Conservation (phyloP, 2,888 invertebrate genomes). For the Dryobotodes eremita region DNA sequence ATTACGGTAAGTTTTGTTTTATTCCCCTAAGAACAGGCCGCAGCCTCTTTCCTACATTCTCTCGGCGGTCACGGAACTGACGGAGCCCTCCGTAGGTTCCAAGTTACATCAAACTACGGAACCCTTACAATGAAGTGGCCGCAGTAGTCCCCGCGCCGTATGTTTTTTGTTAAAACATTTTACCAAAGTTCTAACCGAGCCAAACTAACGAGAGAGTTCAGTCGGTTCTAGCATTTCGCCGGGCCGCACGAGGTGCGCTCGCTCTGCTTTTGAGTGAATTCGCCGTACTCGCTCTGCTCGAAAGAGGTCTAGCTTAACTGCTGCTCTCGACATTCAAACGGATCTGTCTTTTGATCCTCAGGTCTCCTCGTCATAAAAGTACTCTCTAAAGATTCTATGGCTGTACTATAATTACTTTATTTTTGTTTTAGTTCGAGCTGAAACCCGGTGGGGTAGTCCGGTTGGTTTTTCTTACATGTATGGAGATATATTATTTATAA, state of each 20-base stretch:
- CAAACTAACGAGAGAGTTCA: not conserved
- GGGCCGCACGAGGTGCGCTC: not conserved
- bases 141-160: not conserved
- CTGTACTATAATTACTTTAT: not conserved
- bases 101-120: too few relatives aligned
- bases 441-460: rapidly evolving
- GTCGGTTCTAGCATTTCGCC: not conserved
- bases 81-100: not conserved
- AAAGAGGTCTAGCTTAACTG: too few relatives aligned
- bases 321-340: not conserved
- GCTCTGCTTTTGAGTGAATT: not conserved
- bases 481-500: rapidly evolving
- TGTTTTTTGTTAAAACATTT: not conserved
- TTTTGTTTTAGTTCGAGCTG: conserved; percentile 4
- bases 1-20: conserved; percentile 6
- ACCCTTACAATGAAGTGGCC: too few relatives aligned
- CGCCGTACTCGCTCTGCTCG: not conserved
- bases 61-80: not conserved
- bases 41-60: not conserved
- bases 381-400: not conserved
- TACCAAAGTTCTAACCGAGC: not conserved
- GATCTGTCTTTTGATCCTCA: not conserved
- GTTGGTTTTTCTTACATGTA: rapidly evolving
- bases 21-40: not conserved
- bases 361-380: not conserved